Conservation (phyloP, 2,797 vertebrate species). For the Benthosema pterotum region DNA sequence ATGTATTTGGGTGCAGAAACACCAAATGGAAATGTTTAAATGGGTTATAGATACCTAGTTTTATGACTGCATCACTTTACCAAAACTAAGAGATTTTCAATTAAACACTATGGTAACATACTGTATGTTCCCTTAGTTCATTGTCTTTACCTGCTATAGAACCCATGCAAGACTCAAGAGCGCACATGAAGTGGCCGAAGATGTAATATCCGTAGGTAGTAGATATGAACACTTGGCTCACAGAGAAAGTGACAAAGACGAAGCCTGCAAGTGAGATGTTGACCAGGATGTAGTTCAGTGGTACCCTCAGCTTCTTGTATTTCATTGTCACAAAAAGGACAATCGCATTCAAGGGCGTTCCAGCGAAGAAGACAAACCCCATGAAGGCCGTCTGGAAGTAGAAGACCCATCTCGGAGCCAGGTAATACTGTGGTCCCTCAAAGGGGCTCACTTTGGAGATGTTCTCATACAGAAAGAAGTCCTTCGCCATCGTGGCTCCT, state of each 20-base stretch:
- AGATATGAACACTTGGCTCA: slow-evolving; percentile 79
- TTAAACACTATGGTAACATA: not conserved
- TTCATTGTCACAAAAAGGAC: slow-evolving; percentile 79
- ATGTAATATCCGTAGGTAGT: slow-evolving; percentile 79
- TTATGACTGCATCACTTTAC: too few relatives aligned
- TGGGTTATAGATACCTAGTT: too few relatives aligned
- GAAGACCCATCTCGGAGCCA: slow-evolving; percentile 83
- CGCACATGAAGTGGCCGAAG: slow-evolving; percentile 73
- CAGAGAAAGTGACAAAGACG: slow-evolving; percentile 77
- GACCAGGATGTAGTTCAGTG: slow-evolving; percentile 86
- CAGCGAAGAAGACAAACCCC: slow-evolving; percentile 77
- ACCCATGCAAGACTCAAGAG: slow-evolving; percentile 73
- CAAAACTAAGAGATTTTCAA: too few relatives aligned
- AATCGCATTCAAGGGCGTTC: slow-evolving; percentile 76
- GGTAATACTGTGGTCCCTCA: slow-evolving; percentile 85
- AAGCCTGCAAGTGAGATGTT: slow-evolving; percentile 81
- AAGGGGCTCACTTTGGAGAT: slow-evolving; percentile 76
- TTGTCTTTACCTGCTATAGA: slow-evolving; percentile 66
- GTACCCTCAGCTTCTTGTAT: slow-evolving; percentile 84
- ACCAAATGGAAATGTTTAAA: too few relatives aligned
- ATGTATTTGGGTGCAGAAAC: too few relatives aligned
- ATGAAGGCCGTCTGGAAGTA: slow-evolving; percentile 83
- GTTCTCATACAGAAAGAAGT: slow-evolving; percentile 84
- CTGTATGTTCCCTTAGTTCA: not conserved
- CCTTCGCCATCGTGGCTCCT: slow-evolving; percentile 75